Conservation (phyloP, 2,113 vertebrate species). For the Sardina pilchardus region DNA sequence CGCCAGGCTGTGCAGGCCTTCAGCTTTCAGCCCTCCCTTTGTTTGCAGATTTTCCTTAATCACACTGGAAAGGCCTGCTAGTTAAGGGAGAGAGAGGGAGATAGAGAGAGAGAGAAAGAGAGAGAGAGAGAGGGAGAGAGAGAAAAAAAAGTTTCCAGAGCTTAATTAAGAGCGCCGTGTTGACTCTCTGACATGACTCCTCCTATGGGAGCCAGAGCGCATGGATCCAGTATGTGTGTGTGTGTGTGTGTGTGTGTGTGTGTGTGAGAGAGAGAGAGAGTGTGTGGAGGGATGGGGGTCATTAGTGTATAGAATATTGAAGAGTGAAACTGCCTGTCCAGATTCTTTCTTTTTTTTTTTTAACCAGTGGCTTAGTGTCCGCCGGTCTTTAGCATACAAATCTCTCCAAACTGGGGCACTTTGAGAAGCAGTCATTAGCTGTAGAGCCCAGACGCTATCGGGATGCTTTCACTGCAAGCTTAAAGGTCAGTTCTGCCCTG, state of each 20-base stretch:
- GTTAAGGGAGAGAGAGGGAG: constrained; percentile 13
- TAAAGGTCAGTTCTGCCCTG: constrained; percentile 41
- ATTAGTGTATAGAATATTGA: background rate
- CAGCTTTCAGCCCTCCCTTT: constrained; percentile 27
- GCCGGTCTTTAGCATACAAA: constrained; percentile 29
- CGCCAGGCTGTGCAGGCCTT: constrained; percentile 36
- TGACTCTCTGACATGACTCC: constrained; percentile 44
- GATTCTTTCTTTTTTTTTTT: background rate
- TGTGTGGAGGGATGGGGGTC: background rate
- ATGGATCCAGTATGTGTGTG: background rate
- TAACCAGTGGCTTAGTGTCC: constrained; percentile 11
- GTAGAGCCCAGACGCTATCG: constrained; percentile 20
- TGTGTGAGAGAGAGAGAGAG: background rate
- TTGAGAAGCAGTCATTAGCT: constrained; percentile 29
- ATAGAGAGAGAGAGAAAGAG: constrained; percentile 26
- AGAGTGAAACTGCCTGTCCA: background rate
- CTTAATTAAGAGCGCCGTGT: constrained; percentile 60
- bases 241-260: constrained; percentile 6
- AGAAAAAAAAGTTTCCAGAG: constrained; percentile 36
- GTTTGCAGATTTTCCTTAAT: constrained; percentile 57
- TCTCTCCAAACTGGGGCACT: background rate
- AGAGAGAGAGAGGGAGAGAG: background rate
- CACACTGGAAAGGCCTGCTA: constrained; percentile 34
- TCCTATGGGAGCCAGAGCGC: constrained; percentile 45
- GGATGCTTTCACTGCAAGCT: constrained; percentile 19